Percentiles rank a stretch among this genome's conserved stretches.
phyloP scores from a whole-genome alignment of 2,888 invertebrate species.

The Hylaea fasciaria region DNA sequence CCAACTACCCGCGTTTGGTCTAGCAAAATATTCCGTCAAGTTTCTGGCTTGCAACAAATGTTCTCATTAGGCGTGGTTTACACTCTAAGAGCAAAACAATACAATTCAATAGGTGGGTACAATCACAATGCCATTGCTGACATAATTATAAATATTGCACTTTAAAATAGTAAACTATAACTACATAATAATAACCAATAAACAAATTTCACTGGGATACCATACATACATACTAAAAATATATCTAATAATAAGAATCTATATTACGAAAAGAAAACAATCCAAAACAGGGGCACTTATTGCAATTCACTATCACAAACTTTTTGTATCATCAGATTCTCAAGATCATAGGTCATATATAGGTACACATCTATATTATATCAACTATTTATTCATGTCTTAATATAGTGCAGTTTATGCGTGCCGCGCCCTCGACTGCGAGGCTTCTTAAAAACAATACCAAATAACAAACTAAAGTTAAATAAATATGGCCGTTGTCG shows the following conservation, averaged over 20 bases:
- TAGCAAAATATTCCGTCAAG: no score
- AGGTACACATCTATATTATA: no score
- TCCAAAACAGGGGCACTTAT: background rate
- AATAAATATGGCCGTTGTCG: slow-evolving; percentile 70
- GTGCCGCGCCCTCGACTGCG: slow-evolving; percentile 70
- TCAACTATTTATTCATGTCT: no score
- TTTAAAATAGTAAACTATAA: background rate
- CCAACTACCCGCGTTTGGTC: no score
- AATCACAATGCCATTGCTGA: slow-evolving; percentile 9
- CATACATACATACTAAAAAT: background rate
- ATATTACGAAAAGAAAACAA: background rate
- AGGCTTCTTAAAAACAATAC: slow-evolving; percentile 61
- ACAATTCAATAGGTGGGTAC: slow-evolving; percentile 14
- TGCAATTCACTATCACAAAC: no score
- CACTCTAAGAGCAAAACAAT: background rate
- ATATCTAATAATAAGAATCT: background rate
- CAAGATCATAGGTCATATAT: no score
- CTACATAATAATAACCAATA: background rate
- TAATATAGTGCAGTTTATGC: background rate
- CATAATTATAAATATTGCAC: slow-evolving; percentile 14
- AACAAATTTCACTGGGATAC: background rate
- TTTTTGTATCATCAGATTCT: no score
- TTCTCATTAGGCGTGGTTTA: slow-evolving; percentile 8
- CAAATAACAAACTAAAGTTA: slow-evolving; percentile 54
- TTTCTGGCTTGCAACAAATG: background rate